phyloP scores from a whole-genome alignment of 2,888 invertebrate species.

The Congeria kusceri region DNA sequence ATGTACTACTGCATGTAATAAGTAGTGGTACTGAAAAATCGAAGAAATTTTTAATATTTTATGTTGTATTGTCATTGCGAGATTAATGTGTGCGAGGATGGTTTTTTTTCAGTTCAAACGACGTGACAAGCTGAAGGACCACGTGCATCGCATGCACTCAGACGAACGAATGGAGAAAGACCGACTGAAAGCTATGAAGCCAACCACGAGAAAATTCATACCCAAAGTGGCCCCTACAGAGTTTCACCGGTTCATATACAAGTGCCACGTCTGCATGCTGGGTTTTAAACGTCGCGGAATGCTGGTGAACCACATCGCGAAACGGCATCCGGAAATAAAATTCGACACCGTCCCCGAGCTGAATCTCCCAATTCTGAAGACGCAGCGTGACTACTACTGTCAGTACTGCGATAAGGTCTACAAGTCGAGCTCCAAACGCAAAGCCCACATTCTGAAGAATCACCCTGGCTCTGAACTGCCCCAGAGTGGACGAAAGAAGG shows the following conservation, averaged over 20 bases:
- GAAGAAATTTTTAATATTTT: too few relatives aligned
- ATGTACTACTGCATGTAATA: too few relatives aligned
- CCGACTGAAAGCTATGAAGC: constrained; percentile 59
- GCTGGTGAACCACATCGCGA: constrained; percentile 94
- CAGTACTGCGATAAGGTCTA: constrained; percentile 92
- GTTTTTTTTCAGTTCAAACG: constrained; percentile 89
- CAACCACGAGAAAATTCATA: constrained; percentile 86
- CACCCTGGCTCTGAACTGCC: constrained; percentile 92
- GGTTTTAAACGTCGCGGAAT: constrained; percentile 94
- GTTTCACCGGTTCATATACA: constrained; percentile 91
- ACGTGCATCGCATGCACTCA: constrained; percentile 90
- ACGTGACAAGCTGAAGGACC: constrained; percentile 89
- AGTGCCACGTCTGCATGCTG: constrained; percentile 91
- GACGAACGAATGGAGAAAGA: constrained; percentile 84
- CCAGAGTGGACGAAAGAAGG: constrained; percentile 81
- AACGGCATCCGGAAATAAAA: constrained; percentile 89
- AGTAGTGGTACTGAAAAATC: too few relatives aligned
- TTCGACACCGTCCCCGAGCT: constrained; percentile 89
- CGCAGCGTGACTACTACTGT: constrained; percentile 93
- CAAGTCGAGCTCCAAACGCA: constrained; percentile 93
- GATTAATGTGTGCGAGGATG: too few relatives aligned
- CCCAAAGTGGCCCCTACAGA: constrained; percentile 89
- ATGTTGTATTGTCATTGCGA: too few relatives aligned
- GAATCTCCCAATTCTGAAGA: constrained; percentile 91
- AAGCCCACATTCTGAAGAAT: constrained; percentile 92